Conservation (phyloP, 2,113 vertebrate genomes). For the Oxygymnocypris stewartii region DNA sequence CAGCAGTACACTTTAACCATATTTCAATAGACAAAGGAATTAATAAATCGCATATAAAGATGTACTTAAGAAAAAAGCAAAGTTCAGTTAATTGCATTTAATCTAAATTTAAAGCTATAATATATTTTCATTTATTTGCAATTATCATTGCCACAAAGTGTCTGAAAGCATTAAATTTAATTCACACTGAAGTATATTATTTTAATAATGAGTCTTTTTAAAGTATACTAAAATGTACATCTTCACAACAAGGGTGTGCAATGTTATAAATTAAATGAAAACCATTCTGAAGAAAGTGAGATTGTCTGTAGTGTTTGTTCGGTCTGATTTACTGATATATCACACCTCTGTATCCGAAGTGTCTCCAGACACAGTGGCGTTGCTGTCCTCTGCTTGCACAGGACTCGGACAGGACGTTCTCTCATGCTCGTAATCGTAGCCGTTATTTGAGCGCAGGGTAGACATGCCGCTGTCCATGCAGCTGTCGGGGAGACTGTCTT, state of each 20-base stretch:
- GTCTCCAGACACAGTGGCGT: conserved; percentile 74
- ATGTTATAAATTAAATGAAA: neutral
- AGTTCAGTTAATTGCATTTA: neutral
- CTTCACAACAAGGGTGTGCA: neutral
- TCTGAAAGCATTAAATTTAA: no score
- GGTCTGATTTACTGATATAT: neutral
- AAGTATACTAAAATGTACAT: no score
- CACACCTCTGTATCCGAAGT: conserved; percentile 86
- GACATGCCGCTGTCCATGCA: conserved; percentile 94
- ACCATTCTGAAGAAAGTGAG: no score
- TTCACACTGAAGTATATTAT: no score
- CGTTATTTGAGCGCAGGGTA: conserved; percentile 86
- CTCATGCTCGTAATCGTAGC: conserved; percentile 89
- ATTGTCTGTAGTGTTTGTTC: neutral
- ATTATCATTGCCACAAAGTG: neutral
- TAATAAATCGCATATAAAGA: no score
- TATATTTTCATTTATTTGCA: neutral
- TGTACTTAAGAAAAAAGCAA: no score
- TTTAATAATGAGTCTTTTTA: no score
- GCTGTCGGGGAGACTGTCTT: conserved; percentile 92
- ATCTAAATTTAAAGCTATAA: neutral
- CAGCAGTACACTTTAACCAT: no score
- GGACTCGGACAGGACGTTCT: conserved; percentile 72
- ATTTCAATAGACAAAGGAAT: no score
- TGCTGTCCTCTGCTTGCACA: conserved; percentile 61